Evolutionary conservation across 2,797 vertebrate genomes (phyloP).

Genomic region (Zalophus californianus): DNA sequence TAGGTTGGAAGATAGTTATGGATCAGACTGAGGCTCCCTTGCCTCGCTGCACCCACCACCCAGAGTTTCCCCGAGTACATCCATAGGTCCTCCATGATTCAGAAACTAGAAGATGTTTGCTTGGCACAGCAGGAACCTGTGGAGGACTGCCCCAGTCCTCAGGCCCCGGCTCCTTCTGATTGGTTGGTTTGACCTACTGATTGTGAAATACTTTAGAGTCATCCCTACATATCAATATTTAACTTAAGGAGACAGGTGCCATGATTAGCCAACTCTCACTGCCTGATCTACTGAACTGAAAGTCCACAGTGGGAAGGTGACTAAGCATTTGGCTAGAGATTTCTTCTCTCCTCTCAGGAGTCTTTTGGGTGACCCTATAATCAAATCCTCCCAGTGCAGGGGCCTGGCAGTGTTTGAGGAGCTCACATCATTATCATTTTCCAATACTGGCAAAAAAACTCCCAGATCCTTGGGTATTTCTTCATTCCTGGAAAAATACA

Average conservation of each 20-base stretch:
- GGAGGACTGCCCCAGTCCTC: background rate
- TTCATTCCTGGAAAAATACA: background rate
- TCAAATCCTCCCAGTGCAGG: background rate
- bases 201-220: background rate
- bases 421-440: background rate
- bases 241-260: background rate
- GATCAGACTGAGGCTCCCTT: background rate
- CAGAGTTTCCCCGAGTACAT: background rate
- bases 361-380: background rate
- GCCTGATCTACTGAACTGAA: background rate
- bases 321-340: background rate
- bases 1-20: background rate
- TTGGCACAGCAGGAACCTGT: background rate
- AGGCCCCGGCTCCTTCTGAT: background rate
- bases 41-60: rapidly evolving
- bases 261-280: background rate
- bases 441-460: background rate
- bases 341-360: background rate
- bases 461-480: background rate
- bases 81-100: background rate
- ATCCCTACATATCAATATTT: background rate
- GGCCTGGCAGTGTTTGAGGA: background rate
- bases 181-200: background rate
- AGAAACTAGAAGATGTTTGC: background rate
- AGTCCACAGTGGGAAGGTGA: background rate